Conservation (phyloP, 1,140 invertebrate species). For the Pseudoatta argentina region DNA sequence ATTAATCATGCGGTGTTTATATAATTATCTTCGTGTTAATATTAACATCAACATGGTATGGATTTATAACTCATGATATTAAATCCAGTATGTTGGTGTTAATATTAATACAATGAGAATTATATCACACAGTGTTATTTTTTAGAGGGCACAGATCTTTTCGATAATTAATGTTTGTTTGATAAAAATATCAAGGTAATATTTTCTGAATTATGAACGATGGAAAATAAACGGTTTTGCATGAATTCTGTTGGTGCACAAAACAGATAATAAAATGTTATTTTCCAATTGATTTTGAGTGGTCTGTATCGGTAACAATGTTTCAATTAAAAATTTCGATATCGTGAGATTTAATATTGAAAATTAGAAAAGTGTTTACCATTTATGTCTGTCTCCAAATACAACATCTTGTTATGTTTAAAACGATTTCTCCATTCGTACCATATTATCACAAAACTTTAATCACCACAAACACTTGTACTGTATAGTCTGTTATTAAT, state of each 20-base stretch:
- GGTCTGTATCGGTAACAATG: slow-evolving; percentile 9
- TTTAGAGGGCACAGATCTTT: too few relatives aligned
- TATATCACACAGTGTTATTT: too few relatives aligned
- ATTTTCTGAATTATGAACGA: not conserved
- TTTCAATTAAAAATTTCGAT: slow-evolving; percentile 18
- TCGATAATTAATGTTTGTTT: not conserved
- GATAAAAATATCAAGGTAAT: slow-evolving; percentile 4
- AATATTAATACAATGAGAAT: too few relatives aligned
- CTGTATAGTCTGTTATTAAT: not conserved
- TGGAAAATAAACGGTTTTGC: not conserved
- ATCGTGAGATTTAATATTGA: not conserved
- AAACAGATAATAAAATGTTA: slow-evolving; percentile 28
- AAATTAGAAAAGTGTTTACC: not conserved
- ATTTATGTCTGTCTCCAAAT: not conserved
- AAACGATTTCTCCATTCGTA: not conserved
- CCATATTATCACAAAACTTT: not conserved
- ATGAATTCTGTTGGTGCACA: not conserved
- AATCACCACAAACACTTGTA: not conserved
- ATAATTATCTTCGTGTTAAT: too few relatives aligned
- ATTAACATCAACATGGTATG: too few relatives aligned
- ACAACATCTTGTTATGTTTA: not conserved
- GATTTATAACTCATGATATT: too few relatives aligned
- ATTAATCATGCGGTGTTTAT: too few relatives aligned
- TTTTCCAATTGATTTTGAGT: slow-evolving; percentile 5
- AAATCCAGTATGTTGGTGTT: too few relatives aligned